Base-by-base conservation (phyloP, 1,140 invertebrate genomes). In the Melitaea cinxia region DNA sequence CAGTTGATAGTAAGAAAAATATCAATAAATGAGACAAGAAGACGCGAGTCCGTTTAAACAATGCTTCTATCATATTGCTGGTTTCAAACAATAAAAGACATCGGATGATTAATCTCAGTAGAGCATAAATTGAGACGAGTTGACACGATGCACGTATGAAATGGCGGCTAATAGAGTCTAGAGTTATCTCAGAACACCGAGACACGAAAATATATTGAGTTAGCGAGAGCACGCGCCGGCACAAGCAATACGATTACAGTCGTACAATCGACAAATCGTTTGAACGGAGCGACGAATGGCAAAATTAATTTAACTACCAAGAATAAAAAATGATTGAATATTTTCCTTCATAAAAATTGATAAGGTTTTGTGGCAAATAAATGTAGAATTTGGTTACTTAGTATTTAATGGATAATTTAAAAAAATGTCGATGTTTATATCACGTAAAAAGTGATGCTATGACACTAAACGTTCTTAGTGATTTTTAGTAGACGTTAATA, bases 131-230 rank as follows among this genome's bases (percentile, higher is more conserved):
- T 56, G 54, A 42, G 39, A 42, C 23, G 35, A 37, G 39, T 14
- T 56, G 37, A 56, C 54, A 42, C 35, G 37, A 23, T 24, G 54
- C 54, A 56, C 23, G 35, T 37, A 56, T 56, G 42, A 56, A 56
- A 26, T 45, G 35, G 37, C 54, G 54, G 23, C 24, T 39, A 56
- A 56, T 56, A 42, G 54, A 42, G 54, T 14, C 54, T 56, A 56
- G 54, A 56, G 54, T 39, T 42, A 56, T 56, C 54, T 56, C 37
- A 23, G 35, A 56, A 56, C 37, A 42, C 54, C 24, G 54, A 56
- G 54, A 56, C 54, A 56, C 17, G 42, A 47, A 19, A n/a, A 47
- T 47, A 47, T 47, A 47, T 47, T 47, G 42, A 47, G 42, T 47
- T 21, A 23, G 42, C 42, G 42, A 23, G 14, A 42, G 37, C 19